Evolutionary conservation across 2,797 vertebrate species (phyloP), one percentile per base, ranked within the genome.

Genomic region (Malacoctenus gilli): DNA sequence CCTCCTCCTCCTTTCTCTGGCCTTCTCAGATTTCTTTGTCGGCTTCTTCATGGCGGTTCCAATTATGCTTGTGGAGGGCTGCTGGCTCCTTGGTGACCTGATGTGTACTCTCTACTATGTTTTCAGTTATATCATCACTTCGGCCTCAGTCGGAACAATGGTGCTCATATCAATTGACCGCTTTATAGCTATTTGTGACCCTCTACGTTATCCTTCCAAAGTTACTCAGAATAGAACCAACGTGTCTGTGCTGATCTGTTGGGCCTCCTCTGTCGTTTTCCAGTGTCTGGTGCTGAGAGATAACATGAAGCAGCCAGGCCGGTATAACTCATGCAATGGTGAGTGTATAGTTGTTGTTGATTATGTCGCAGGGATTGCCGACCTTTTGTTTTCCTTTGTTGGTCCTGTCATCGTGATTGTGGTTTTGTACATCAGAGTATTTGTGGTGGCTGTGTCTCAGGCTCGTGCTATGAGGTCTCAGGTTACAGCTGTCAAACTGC

Each of bases 131-230:
- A 32, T 32, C 9, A 3, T 32, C 11, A 32, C 30, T 8, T 32
- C 30, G 1, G 5, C 30, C 12, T 32, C 30, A 32, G 12, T 32
- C 10, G 30, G 30, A 40, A 80, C 18, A 11, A 73, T 80, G 55
- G 61, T 80, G 9, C 12, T 80, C 2, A 80, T 77, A 50, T 81
- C 68, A 3, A 2, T 47, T 13, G 74, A 80, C 14, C 62, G 78
- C 4, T 74, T 74, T 10, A 34, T 32, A 11, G 30, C 30, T 10
- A 10, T 32, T 32, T 32, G 30, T 32, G 10, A 32, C 9, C 9
- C 30, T 32, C 30, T 32, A 12, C 30, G 4, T 8, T 32, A 32
- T 11, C 2, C 30, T 11, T 8, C 30, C 30, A 32, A 32, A 6
- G 11, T 11, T 32, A 32, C 11, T 12, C 3, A 32, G 11, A 32